A percentile compares a stretch with the other conserved stretches of the same genome.
Conservation (phyloP, 2,888 invertebrate genomes). For the Acronicta aceris region DNA sequence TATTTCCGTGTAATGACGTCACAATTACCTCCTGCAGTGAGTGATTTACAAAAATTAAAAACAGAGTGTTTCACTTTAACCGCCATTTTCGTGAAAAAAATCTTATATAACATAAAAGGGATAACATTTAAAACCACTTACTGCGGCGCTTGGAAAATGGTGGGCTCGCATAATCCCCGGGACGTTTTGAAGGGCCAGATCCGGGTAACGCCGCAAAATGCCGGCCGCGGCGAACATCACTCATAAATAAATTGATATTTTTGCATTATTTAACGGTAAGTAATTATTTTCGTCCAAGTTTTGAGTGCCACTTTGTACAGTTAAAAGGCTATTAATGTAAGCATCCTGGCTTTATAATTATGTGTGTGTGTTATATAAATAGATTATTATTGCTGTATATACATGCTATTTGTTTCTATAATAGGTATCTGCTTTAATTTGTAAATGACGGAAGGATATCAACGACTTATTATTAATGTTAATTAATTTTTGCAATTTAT, state of each 20-base stretch:
- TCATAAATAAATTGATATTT: slow-evolving; percentile 37
- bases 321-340: not conserved
- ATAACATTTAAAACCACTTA: slow-evolving; percentile 55
- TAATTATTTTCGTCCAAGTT: not conserved
- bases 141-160: slow-evolving; percentile 20
- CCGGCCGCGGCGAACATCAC: slow-evolving; percentile 26
- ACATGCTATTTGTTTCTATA: too few relatives aligned
- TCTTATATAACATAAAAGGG: slow-evolving; percentile 41
- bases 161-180: slow-evolving; percentile 33
- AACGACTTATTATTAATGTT: too few relatives aligned
- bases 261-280: slow-evolving; percentile 14
- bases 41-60: slow-evolving; percentile 12
- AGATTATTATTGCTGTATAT: too few relatives aligned
- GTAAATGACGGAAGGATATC: too few relatives aligned
- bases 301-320: not conserved
- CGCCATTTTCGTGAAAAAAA: slow-evolving; percentile 28
- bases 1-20: not conserved
- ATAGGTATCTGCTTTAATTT: too few relatives aligned
- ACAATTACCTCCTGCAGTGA: slow-evolving; percentile 1
- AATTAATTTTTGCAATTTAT: too few relatives aligned
- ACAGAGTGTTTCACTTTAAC: slow-evolving; percentile 21
- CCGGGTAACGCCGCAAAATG: slow-evolving; percentile 12
- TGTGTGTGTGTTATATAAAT: too few relatives aligned
- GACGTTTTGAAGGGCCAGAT: slow-evolving; percentile 12
- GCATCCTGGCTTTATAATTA: too few relatives aligned